Conservation (phyloP, 1,140 invertebrate species). For the Papilio glaucus region DNA sequence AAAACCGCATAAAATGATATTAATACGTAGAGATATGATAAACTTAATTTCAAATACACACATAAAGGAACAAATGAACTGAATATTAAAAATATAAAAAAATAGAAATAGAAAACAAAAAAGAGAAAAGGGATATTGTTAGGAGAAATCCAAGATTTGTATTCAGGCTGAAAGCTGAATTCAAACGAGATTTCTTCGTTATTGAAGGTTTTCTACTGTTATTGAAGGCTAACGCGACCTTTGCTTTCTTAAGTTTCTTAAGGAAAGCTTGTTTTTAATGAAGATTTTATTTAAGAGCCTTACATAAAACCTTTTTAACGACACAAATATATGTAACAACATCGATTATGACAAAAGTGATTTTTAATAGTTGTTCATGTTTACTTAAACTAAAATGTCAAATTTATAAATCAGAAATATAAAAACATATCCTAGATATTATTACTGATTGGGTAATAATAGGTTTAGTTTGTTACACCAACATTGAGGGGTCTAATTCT, state of each 20-base stretch:
- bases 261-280: constrained; percentile 1
- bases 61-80: too few species aligned
- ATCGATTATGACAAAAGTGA: not conserved
- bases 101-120: too few species aligned
- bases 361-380: not conserved
- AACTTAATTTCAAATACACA: too few species aligned
- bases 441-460: too few species aligned
- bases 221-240: constrained; percentile 1
- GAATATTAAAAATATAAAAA: too few species aligned
- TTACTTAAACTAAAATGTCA: not conserved
- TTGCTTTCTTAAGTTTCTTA: constrained; percentile 11
- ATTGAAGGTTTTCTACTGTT: constrained; percentile 22
- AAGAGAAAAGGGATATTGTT: not conserved
- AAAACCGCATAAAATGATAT: too few species aligned
- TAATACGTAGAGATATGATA: too few species aligned
- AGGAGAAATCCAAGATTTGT: constrained; percentile 8
- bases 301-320: not conserved
- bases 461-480: not conserved
- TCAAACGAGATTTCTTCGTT: constrained; percentile 16
- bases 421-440: too few species aligned
- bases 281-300: constrained; percentile 8
- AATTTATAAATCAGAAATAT: too few species aligned
- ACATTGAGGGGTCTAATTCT: not conserved
- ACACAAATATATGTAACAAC: not conserved
- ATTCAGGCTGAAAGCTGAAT: constrained; percentile 2